A percentile compares a stretch with the other conserved stretches of the same genome.
These are phyloP conservation scores for Nematolebias whitei DNA, from an alignment of 2,113 vertebrate species.

Conservation along the genomic window DNA sequence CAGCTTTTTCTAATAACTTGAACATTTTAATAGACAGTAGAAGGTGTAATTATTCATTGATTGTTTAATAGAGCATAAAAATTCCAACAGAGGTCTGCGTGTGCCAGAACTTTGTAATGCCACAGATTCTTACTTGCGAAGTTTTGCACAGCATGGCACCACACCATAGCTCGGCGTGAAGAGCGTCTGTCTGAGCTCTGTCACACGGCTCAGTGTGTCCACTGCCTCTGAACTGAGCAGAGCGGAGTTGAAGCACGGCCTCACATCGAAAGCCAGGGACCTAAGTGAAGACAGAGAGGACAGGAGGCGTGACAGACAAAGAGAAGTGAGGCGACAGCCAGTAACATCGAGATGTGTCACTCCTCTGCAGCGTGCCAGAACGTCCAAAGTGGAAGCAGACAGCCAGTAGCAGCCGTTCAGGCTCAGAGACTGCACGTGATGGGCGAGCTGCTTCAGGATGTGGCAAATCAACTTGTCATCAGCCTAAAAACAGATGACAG, in stretches of 20 bases:
- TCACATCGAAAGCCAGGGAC: constrained; percentile 90
- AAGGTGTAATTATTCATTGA: too few species aligned
- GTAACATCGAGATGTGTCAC: constrained; percentile 90
- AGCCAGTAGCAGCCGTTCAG: constrained; percentile 96
- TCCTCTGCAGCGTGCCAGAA: constrained; percentile 83
- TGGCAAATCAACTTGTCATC: constrained; percentile 84
- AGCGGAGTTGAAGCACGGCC: constrained; percentile 85
- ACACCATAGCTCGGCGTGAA: constrained; percentile 91
- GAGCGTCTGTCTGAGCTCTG: constrained; percentile 91
- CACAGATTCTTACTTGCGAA: constrained; percentile 82
- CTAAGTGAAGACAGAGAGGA: constrained; percentile 83
- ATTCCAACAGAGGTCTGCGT: too few species aligned
- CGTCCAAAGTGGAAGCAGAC: constrained; percentile 83
- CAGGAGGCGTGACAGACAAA: constrained; percentile 90
- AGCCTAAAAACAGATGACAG: constrained; percentile 73
- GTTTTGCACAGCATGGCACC: constrained; percentile 91
- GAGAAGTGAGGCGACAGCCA: constrained; percentile 88
- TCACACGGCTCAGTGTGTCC: constrained; percentile 87
- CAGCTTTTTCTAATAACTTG: too few species aligned
- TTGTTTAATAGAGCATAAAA: too few species aligned
- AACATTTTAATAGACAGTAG: too few species aligned
- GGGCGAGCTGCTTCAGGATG: constrained; percentile 82
- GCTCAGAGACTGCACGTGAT: constrained; percentile 88
- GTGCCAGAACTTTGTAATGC: neutral
- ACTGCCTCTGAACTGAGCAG: constrained; percentile 90